These are phyloP conservation scores for Tetranychus piercei DNA, from an alignment of 2,888 invertebrate species.

Conservation along the genomic window DNA sequence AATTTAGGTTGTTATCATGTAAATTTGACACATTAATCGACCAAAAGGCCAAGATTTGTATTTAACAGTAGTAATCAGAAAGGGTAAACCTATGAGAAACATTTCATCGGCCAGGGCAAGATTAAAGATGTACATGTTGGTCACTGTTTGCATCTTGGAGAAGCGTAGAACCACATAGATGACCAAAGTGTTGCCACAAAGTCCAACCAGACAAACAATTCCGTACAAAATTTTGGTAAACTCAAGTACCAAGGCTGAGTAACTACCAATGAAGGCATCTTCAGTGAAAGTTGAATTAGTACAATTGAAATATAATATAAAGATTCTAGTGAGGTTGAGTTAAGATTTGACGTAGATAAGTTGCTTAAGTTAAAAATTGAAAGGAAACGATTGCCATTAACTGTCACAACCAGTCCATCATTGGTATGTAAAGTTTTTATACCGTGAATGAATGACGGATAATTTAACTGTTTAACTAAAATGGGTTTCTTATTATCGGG, in stretches of 20 bases:
- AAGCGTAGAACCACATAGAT: constrained; percentile 67
- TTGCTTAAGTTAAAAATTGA: neutral
- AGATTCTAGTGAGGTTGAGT: neutral
- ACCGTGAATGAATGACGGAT: neutral
- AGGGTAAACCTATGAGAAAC: constrained; percentile 73
- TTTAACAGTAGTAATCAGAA: constrained; percentile 63
- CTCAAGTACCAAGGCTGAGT: constrained; percentile 23
- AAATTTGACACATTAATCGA: constrained; percentile 42
- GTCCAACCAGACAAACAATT: constrained; percentile 62
- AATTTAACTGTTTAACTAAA: neutral
- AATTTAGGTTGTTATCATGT: constrained; percentile 52
- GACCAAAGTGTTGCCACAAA: constrained; percentile 71
- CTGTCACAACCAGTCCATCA: neutral
- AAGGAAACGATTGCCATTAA: neutral
- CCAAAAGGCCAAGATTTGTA: constrained; percentile 70
- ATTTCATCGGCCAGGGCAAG: constrained; percentile 79
- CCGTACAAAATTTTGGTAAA: constrained; percentile 47
- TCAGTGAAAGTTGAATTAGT: neutral
- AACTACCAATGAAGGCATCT: constrained; percentile 6
- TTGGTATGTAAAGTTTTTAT: neutral
- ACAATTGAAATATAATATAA: neutral
- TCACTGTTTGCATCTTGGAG: constrained; percentile 86
- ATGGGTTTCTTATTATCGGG: neutral
- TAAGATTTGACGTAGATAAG: neutral
- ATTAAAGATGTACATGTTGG: constrained; percentile 77